These are phyloP conservation scores for Cataglyphis albicans DNA, from an alignment of 2,888 invertebrate genomes.

Conservation along the genomic window DNA sequence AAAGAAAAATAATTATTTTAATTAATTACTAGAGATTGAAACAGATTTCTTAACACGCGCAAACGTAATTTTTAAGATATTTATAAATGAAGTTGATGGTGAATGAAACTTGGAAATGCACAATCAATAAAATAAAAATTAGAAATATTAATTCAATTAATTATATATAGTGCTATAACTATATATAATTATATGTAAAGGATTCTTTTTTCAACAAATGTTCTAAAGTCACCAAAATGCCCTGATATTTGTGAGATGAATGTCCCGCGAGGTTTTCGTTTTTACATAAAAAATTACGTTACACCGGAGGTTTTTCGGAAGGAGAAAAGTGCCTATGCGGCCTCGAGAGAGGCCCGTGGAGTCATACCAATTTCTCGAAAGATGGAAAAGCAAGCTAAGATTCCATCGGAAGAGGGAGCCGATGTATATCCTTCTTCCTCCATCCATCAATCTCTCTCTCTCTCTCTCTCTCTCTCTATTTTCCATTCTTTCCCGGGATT, in stretches of 20 bases:
- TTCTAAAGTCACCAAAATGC: constrained; percentile 3
- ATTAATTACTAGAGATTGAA: not conserved
- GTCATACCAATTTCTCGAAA: constrained; percentile 60
- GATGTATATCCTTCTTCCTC: not conserved
- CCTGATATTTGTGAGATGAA: constrained; percentile 11
- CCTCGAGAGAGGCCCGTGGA: constrained; percentile 17
- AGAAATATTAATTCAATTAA: not conserved
- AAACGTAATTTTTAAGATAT: not conserved
- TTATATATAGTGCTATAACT: not conserved
- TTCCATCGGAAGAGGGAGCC: constrained; percentile 62
- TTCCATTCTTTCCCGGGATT: constrained; percentile 52
- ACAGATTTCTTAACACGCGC: not conserved
- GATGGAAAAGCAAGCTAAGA: constrained; percentile 51
- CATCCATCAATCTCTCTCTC: constrained; percentile 12
- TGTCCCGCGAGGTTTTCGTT: constrained; percentile 36
- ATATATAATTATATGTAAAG: too few species aligned
- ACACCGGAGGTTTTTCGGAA: constrained; percentile 24
- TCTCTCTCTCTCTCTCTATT: constrained; percentile 39
- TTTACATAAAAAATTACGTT: constrained; percentile 39
- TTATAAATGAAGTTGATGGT: not conserved
- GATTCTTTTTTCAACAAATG: not conserved
- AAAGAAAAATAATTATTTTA: not conserved
- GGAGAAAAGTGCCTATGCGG: constrained; percentile 7
- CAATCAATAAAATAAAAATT: not conserved
- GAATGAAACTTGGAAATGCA: not conserved